A percentile compares a stretch with the other conserved stretches of the same genome.
phyloP scores from a whole-genome alignment of 2,113 vertebrate species.

The Brachyhypopomus gauderio region DNA sequence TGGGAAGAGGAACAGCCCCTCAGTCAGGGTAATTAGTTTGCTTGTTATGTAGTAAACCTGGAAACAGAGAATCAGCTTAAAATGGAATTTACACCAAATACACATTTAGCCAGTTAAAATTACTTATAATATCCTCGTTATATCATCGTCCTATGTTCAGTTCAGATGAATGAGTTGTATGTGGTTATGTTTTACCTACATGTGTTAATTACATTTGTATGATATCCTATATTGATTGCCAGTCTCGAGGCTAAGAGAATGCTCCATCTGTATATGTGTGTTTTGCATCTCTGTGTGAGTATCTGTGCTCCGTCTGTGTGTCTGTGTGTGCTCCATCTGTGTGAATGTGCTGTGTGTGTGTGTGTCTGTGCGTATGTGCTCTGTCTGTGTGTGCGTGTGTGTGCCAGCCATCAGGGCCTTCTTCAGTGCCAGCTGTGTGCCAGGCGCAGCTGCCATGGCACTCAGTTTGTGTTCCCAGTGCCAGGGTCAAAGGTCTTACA shows the following conservation, averaged over 20 bases:
- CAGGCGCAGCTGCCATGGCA: slow-evolving; percentile 77
- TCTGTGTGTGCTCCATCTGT: slow-evolving; percentile 6
- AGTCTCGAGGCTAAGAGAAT: not conserved
- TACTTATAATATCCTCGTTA: no score
- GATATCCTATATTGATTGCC: not conserved
- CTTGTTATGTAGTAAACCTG: not conserved
- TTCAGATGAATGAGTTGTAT: no score
- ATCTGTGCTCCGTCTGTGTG: no score
- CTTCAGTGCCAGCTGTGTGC: slow-evolving; percentile 86
- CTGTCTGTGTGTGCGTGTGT: not conserved
- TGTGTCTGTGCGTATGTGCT: not conserved
- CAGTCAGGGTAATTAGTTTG: slow-evolving; percentile 73
- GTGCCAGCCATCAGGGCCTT: slow-evolving; percentile 77
- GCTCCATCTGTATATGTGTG: slow-evolving; percentile 36
- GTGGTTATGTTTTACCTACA: no score
- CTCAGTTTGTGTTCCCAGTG: slow-evolving; percentile 79
- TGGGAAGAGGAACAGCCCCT: slow-evolving; percentile 83
- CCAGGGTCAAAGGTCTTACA: slow-evolving; percentile 83
- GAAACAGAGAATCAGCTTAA: not conserved
- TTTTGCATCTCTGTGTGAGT: no score
- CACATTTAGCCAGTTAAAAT: no score
- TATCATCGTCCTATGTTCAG: no score
- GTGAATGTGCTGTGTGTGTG: slow-evolving; percentile 9
- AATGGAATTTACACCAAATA: not conserved
- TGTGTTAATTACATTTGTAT: not conserved